Base-by-base conservation (phyloP, 2,888 invertebrate species). In the Apotomis capreana region DNA sequence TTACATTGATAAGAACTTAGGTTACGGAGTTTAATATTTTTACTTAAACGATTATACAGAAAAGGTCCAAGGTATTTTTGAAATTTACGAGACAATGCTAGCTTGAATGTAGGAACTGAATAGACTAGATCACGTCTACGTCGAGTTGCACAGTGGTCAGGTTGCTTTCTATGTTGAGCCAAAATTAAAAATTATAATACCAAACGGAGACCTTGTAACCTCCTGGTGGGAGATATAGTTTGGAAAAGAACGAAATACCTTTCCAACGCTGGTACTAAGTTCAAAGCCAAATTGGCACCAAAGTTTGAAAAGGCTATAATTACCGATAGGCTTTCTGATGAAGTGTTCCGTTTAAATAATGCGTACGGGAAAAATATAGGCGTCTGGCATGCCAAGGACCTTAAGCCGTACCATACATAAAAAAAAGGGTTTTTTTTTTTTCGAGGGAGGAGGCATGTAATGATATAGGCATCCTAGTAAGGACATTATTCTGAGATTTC, bases 241-340 rank as follows among this genome's bases (percentile, higher is more conserved):
- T 76, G 76, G 77, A 74, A 74, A 54, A 69, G 67, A 61, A 75
- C 76, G 4, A 75, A 77, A 52, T 59, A 59, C 52, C 46, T 76
- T 0, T 76, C 76, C 0, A 76, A 70, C 9, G 74, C 75, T 5
- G 59, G 64, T 3, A 71, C 57, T 0, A 72, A 75, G 12, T 73
- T 69, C 13, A 69, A 59, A 54, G 73, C 73, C 3, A 69, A 73
- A 40, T 44, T 73, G 5, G 67, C 76, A 57, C 76, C 76, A 5
- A 77, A 76, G 63, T 76, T 65, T 60, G 69, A 72, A 9, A 74
- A 70, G 26, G 65, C 69, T 1, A 10, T 69, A 0, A 62, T 69
- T 4, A 36, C 37, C n/a, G 13, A 13, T 51, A 70, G 68, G n/a
- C 5, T 71, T 6, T 72, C 69, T 2, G 49, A 72, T 12, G 71